A percentile compares a stretch with the other conserved stretches of the same genome.
Conservation (phyloP, 2,797 vertebrate genomes). For the Onychomys torridus region DNA sequence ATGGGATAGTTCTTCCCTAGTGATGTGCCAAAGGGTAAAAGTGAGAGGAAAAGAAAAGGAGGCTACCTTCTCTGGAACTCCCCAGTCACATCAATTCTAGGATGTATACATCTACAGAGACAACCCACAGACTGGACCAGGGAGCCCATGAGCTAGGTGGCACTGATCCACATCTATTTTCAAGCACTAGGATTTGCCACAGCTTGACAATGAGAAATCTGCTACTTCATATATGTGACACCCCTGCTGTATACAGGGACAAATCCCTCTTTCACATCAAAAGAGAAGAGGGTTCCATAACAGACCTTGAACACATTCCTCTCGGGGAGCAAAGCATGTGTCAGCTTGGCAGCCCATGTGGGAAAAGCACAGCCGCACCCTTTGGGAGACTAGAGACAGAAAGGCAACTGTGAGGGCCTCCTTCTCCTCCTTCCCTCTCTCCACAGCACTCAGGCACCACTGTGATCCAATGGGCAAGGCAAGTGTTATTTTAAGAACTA, state of each 20-base stretch:
- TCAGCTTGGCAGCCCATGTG: not conserved
- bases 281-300: not conserved
- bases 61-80: fast-evolving
- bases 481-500: constrained; percentile 46
- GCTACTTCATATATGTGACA: not conserved
- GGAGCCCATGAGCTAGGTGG: fast-evolving
- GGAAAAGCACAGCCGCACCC: not conserved
- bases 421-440: not conserved
- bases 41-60: not conserved
- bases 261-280: not conserved
- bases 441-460: not conserved
- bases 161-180: not conserved
- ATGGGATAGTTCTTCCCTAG: not conserved
- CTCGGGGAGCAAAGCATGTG: not conserved
- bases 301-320: not conserved
- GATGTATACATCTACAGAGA: too few relatives aligned
- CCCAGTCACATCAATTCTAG: not conserved
- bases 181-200: not conserved
- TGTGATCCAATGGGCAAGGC: not conserved
- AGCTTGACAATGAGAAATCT: not conserved
- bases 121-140: not conserved
- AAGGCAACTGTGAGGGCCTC: not conserved
- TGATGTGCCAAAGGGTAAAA: too few relatives aligned
- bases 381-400: not conserved
- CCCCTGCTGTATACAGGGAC: not conserved